Evolutionary conservation across 2,888 invertebrate genomes (phyloP).

Genomic region (Latrodectus elegans): DNA sequence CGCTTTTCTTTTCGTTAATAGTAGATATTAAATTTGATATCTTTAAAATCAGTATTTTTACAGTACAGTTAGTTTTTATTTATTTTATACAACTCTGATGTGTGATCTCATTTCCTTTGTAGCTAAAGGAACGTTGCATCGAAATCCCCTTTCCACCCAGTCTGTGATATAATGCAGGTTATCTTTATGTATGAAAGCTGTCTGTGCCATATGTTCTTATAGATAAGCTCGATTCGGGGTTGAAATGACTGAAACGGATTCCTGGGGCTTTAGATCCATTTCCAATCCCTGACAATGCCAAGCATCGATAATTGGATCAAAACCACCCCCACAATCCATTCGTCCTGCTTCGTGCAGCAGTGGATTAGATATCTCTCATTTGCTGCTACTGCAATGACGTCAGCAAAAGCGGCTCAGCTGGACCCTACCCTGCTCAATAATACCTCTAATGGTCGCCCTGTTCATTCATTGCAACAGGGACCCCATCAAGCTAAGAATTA

Average conservation of each 20-base stretch:
- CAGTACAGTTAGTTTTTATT: too few species aligned
- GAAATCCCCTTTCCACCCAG: too few species aligned
- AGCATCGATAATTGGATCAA: slow-evolving; percentile 66
- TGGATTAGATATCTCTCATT: slow-evolving; percentile 60
- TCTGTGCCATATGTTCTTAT: slow-evolving; percentile 51
- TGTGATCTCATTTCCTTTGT: too few species aligned
- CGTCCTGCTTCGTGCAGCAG: slow-evolving; percentile 49
- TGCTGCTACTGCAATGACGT: slow-evolving; percentile 64
- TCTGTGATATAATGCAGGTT: not conserved
- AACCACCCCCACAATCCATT: slow-evolving; percentile 46
- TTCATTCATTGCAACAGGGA: slow-evolving; percentile 53
- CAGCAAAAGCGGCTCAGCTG: slow-evolving; percentile 64
- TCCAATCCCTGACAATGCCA: slow-evolving; percentile 55
- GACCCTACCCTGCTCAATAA: slow-evolving; percentile 52
- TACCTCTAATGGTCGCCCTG: slow-evolving; percentile 62
- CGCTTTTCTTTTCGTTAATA: too few species aligned
- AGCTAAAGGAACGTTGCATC: too few species aligned
- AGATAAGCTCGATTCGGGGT: slow-evolving; percentile 52
- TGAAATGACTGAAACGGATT: slow-evolving; percentile 53
- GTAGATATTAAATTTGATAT: too few species aligned
- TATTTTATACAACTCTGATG: too few species aligned
- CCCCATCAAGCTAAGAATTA: slow-evolving; percentile 61
- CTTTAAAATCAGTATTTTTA: too few species aligned
- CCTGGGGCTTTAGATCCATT: slow-evolving; percentile 57
- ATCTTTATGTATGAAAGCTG: slow-evolving; percentile 64